Percentiles rank a stretch among this genome's conserved stretches.
phyloP scores from a whole-genome alignment of 2,888 invertebrate genomes.

The Creontiades dilutus region DNA sequence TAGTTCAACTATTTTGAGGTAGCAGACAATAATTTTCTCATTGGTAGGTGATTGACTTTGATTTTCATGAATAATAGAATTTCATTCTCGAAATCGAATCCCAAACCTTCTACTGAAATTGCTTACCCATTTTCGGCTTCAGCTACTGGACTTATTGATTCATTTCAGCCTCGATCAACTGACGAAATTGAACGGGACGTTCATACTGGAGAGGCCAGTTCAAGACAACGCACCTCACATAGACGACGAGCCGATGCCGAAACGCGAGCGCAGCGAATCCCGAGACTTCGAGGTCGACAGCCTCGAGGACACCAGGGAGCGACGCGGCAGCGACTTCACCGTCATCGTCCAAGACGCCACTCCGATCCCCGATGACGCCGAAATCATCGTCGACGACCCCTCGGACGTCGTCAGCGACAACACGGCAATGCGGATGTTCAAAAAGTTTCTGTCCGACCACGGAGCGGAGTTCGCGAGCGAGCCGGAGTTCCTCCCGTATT shows the following conservation, averaged over 20 bases:
- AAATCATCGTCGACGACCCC: not conserved
- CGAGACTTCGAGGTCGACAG: slow-evolving; percentile 65
- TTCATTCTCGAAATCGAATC: too few relatives aligned
- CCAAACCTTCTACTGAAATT: too few relatives aligned
- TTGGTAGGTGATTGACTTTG: too few relatives aligned
- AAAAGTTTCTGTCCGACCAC: slow-evolving; percentile 78
- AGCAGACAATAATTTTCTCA: too few relatives aligned
- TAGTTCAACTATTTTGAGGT: too few relatives aligned
- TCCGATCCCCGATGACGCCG: not conserved
- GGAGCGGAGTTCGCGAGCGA: slow-evolving; percentile 80
- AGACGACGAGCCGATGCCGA: slow-evolving; percentile 55
- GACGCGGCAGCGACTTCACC: slow-evolving; percentile 50
- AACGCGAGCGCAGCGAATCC: slow-evolving; percentile 63
- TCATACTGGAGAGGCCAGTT: slow-evolving; percentile 61
- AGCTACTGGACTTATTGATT: not conserved
- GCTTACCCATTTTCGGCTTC: too few relatives aligned
- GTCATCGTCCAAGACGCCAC: not conserved
- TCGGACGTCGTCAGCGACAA: not conserved
- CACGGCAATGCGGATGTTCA: slow-evolving; percentile 78
- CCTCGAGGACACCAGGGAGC: slow-evolving; percentile 55
- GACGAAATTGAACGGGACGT: slow-evolving; percentile 55
- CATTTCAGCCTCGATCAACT: slow-evolving; percentile 45
- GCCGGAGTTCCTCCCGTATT: slow-evolving; percentile 80
- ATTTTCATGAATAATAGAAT: too few relatives aligned
- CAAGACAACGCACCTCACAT: slow-evolving; percentile 56